These are phyloP conservation scores for Lamellibrachia luymesi DNA, from an alignment of 1,140 invertebrate genomes.

Conservation along the genomic window DNA sequence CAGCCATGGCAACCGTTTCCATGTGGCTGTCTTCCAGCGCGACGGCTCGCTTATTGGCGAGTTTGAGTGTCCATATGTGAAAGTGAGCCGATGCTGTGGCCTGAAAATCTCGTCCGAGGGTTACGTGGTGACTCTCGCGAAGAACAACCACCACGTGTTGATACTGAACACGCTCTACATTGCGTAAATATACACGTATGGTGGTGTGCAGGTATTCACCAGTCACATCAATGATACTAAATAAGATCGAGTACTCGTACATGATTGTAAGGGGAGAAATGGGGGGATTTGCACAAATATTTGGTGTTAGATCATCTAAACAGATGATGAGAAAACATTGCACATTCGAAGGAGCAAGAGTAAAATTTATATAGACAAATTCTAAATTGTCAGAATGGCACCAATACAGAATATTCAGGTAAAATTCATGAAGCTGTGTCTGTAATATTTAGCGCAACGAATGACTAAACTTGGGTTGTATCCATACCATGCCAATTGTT, in stretches of 20 bases:
- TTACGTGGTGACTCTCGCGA: slow-evolving; percentile 93
- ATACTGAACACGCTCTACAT: slow-evolving; percentile 81
- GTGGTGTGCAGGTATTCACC: not conserved
- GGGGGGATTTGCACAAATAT: not conserved
- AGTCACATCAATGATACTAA: not conserved
- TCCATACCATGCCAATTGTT: not conserved
- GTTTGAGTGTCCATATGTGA: slow-evolving; percentile 94
- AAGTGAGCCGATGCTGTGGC: slow-evolving; percentile 95
- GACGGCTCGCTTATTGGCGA: slow-evolving; percentile 85
- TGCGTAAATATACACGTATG: not conserved
- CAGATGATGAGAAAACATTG: not conserved
- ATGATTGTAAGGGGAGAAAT: not conserved
- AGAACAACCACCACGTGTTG: slow-evolving; percentile 97
- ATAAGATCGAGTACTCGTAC: not conserved
- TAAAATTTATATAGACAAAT: not conserved
- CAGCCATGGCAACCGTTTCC: slow-evolving; percentile 95
- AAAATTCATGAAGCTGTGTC: not conserved
- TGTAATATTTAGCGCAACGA: not conserved
- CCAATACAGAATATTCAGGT: not conserved
- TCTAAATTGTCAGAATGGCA: not conserved
- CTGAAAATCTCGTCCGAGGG: slow-evolving; percentile 95
- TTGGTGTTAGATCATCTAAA: not conserved
- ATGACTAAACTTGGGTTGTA: not conserved
- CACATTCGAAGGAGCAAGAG: not conserved
- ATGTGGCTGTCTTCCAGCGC: slow-evolving; percentile 85